Evolutionary conservation across 2,113 vertebrate species (phyloP).

Genomic region (Tringa solitaria): DNA sequence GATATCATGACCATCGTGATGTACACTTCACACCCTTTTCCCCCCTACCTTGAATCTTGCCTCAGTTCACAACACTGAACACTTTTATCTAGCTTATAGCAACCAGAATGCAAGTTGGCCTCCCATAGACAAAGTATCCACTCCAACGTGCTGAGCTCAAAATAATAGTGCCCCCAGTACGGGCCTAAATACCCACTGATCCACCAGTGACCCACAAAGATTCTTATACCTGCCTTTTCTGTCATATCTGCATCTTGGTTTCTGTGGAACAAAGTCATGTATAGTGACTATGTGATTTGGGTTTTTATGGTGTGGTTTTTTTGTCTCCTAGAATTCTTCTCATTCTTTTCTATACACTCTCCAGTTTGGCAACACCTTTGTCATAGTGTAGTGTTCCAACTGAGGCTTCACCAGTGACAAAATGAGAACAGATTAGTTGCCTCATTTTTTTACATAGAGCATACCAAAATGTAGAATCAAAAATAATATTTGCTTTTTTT

Average conservation of each 20-base stretch:
- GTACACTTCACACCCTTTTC: neutral
- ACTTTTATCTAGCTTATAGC: neutral
- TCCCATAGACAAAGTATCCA: neutral
- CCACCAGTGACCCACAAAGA: neutral
- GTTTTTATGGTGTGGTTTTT: neutral
- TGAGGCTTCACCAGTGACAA: neutral
- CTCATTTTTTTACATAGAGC: neutral
- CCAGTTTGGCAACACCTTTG: neutral
- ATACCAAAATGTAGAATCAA: neutral
- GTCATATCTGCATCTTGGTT: neutral
- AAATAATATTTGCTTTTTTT: neutral
- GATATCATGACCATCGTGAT: rapidly evolving
- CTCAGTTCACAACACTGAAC: neutral
- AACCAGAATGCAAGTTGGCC: neutral
- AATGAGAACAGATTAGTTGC: neutral
- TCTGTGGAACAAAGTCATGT: neutral
- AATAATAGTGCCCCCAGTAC: neutral
- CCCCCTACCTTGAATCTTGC: neutral
- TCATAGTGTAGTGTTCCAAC: neutral
- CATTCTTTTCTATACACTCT: neutral
- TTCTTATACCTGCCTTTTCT: neutral
- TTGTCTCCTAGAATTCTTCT: neutral
- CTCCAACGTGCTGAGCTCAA: neutral
- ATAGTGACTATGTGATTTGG: neutral
- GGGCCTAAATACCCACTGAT: neutral